Base-by-base conservation (phyloP, 2,888 invertebrate species). In the Xestia c-nigrum region DNA sequence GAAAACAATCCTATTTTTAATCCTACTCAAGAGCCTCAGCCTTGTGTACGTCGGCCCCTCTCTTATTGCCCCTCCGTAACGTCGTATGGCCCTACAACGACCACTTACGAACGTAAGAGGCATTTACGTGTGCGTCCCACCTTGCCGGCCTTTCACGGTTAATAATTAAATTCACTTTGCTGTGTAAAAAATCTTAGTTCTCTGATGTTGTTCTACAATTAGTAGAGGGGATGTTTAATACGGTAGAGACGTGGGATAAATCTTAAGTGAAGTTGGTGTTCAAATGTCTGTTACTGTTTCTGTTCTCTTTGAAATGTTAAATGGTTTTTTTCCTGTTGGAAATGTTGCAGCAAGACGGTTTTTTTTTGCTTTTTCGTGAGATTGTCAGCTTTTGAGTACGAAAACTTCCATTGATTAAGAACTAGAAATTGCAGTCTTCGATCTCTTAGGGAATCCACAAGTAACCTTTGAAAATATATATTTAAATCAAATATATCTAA, bases 151-250 rank as follows among this genome's bases (percentile, higher is more conserved):
- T 74, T 61, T 78, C 75, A 47, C 76, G 80, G 73, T 89, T 88
- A 86, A 87, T 87, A 79, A 87, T 87, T 86, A 85, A 87, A 87
- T 83, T 81, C 79, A 87, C 87, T 87, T 87, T 74, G 75, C 86
- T 78, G 69, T 78, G 68, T 71, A 84, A 87, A 84, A 85, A 87
- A 85, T 78, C 84, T 82, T 78, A 68, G 61, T 73, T 75, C 69
- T 43, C 64, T 57, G 59, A 83, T 72, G 77, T 77, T 84, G 55
- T 80, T 64, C 19, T 73, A 74, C 66, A 80, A 81, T 87, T 85
- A 84, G 78, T 59, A n/a, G 47, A 40, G 71, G 72, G 46, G 4
- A 52, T 52, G 52, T 67, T 55, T 14, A 71, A 55, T 55, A 63
- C 57, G 21, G 31, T 52, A 4, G 24, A 24, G 38, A 7, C 59